Evolutionary conservation across 1,140 invertebrate genomes (phyloP), one percentile per base, ranked within the genome.

Genomic region (Mamestra configurata): DNA sequence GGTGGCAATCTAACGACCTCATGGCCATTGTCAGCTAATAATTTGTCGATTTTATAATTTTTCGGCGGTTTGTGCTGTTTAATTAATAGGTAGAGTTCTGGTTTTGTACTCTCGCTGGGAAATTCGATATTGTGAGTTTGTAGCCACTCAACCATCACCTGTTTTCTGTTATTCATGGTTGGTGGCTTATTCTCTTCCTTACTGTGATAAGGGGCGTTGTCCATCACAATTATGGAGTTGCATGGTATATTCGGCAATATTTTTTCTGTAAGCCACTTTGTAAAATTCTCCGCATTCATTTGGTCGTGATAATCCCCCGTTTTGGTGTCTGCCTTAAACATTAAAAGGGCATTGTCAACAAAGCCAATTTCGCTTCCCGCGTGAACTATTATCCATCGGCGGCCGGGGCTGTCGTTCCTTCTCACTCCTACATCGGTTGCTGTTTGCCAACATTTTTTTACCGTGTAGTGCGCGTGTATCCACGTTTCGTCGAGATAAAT

Each of bases 211-310:
- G 79, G 20, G 18, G 82, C 79, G n/a, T n/a, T n/a, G n/a, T n/a
- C n/a, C n/a, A n/a, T n/a, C n/a, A n/a, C n/a, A n/a, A n/a, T n/a
- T n/a, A 43, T 84, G 78, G 61, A 51, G 35, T 78, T 78, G 4
- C 18, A 57, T 13, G 80, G 77, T 51, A 84, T 35, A 81, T 85
- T 87, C 3, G 83, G 83, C 18, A 83, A 43, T 3, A 87, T 18
- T 68, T 84, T 75, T 49, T 79, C 68, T 18, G 51, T 49, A 0
- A 84, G 18, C 84, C 84, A 85, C 51, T 85, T 82, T 13, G 18
- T 77, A 46, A 82, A 84, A 80, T 83, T 83, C 13, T 83, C 51
- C 0, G 11, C 27, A 81, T 84, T 84, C 82, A 86, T 88, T 51
- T 83, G 51, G 13, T 81, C 61, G 66, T 84, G 82, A 61, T 84